Evolutionary conservation across 2,113 vertebrate genomes (phyloP).

Genomic region (Ictalurus furcatus): DNA sequence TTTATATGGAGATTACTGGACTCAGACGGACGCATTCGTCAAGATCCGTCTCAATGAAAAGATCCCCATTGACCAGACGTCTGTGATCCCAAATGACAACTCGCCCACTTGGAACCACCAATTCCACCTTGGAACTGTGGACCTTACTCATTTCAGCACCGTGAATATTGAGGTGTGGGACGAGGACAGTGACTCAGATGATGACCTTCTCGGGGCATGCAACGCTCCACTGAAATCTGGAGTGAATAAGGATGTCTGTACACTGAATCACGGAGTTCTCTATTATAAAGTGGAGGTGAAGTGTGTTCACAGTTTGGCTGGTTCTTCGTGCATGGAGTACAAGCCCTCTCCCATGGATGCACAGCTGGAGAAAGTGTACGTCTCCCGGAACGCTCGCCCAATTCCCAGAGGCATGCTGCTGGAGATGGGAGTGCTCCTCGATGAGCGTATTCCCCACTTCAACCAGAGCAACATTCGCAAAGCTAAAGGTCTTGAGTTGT

Average conservation of each 20-base stretch:
- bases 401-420: slow-evolving; percentile 32
- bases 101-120: slow-evolving; percentile 21
- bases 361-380: slow-evolving; percentile 41
- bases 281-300: slow-evolving; percentile 40
- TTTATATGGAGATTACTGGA: slow-evolving; percentile 61
- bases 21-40: slow-evolving; percentile 47
- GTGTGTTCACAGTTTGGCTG: slow-evolving; percentile 62
- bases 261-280: slow-evolving; percentile 57
- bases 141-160: not conserved
- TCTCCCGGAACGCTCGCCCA: slow-evolving; percentile 45
- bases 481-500: not conserved
- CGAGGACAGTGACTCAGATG: slow-evolving; percentile 14
- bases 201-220: slow-evolving; percentile 60
- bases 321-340: slow-evolving; percentile 60
- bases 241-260: not conserved
- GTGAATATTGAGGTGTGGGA: slow-evolving; percentile 44
- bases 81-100: not conserved
- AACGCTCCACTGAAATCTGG: slow-evolving; percentile 38
- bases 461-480: slow-evolving; percentile 1
- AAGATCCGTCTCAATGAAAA: slow-evolving; percentile 29
- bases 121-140: slow-evolving; percentile 16
- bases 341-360: slow-evolving; percentile 45
- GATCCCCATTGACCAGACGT: not conserved
- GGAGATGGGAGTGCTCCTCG: slow-evolving; percentile 44
- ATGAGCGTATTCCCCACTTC: not conserved